phyloP scores from a whole-genome alignment of 2,888 invertebrate genomes.

The Drosophila emarginata region DNA sequence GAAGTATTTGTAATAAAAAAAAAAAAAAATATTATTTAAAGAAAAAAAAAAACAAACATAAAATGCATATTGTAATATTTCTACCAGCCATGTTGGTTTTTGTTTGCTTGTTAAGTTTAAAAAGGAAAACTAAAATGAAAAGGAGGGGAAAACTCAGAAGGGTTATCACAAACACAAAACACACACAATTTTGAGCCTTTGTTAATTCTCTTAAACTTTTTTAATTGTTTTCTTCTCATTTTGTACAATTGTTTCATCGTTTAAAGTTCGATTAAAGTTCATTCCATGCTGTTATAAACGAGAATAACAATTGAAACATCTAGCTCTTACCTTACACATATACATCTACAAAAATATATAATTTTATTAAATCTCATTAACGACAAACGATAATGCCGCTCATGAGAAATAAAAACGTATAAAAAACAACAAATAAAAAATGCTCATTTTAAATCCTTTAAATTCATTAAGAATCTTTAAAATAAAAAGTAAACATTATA shows the following conservation, averaged over 20 bases:
- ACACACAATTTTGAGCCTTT: conserved; percentile 5
- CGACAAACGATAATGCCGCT: conserved; percentile 14
- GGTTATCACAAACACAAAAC: conserved; percentile 19
- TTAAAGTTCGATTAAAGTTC: conserved; percentile 54
- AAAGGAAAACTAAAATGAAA: conserved; percentile 17
- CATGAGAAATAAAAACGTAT: conserved; percentile 1
- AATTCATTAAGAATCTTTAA: conserved; percentile 54
- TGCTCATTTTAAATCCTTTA: conserved; percentile 63
- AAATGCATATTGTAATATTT: conserved; percentile 51
- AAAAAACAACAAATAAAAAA: conserved; percentile 37
- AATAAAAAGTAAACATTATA: conserved; percentile 25
- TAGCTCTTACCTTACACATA: conserved; percentile 24
- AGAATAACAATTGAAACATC: conserved; percentile 43
- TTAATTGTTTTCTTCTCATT: conserved; percentile 4
- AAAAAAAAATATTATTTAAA: conserved; percentile 18
- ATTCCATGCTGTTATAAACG: conserved; percentile 67
- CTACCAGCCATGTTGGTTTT: conserved; percentile 33
- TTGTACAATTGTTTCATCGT: conserved; percentile 41
- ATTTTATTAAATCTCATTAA: conserved; percentile 50
- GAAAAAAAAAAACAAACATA: conserved; percentile 21
- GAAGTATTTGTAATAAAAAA: conserved; percentile 67
- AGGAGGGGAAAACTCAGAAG: conserved; percentile 30
- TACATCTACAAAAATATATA: conserved; percentile 29
- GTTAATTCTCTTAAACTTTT: neutral
- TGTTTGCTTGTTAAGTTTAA: conserved; percentile 72